Evolutionary conservation across 2,113 vertebrate genomes (phyloP).

Genomic region (Chloropsis cyanopogon): DNA sequence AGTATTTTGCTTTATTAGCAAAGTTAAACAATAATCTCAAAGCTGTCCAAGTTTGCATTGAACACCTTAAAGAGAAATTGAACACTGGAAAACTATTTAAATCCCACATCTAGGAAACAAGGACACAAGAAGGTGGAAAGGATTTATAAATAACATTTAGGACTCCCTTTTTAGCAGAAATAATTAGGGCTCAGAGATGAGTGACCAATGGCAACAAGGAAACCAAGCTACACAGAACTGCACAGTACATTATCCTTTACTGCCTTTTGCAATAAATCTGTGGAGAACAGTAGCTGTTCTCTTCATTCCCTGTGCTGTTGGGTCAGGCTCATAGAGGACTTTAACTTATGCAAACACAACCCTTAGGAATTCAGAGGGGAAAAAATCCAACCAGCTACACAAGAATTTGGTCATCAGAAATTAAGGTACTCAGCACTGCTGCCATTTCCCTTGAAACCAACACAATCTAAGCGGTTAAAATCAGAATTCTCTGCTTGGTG

Average conservation of each 20-base stretch:
- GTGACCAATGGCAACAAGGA: not conserved
- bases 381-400: not conserved
- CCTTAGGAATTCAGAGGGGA: not conserved
- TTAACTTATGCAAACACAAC: not conserved
- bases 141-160: not conserved
- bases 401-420: not conserved
- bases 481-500: not conserved
- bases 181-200: not conserved
- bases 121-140: not conserved
- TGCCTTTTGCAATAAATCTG: not conserved
- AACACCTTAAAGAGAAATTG: not conserved
- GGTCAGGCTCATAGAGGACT: not conserved
- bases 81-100: not conserved
- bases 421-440: not conserved
- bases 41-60: not conserved
- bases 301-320: not conserved
- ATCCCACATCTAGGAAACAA: not conserved
- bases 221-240: not conserved
- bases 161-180: not conserved
- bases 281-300: not conserved
- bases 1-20: not conserved
- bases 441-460: not conserved
- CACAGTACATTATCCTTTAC: not conserved
- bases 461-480: not conserved
- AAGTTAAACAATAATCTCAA: not conserved